Percentiles rank a stretch among this genome's conserved stretches.
Conservation (phyloP, 2,113 vertebrate species). For the Scomber scombrus region DNA sequence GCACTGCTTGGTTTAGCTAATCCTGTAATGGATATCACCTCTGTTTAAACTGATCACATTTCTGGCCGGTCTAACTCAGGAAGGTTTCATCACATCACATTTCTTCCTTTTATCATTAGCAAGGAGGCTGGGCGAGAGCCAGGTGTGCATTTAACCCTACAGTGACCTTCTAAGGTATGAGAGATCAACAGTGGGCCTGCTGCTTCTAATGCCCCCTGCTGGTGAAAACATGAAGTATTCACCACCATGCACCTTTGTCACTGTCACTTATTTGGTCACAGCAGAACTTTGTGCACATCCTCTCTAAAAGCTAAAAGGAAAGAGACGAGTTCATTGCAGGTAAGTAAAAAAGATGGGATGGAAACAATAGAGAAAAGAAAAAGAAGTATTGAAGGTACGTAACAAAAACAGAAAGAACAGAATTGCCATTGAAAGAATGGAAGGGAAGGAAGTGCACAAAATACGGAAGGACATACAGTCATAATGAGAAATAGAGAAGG, state of each 20-base stretch:
- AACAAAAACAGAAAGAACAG: neutral
- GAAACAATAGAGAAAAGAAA: neutral
- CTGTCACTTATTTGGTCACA: too few species aligned
- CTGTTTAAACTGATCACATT: conserved; percentile 32
- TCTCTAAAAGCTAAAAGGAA: too few species aligned
- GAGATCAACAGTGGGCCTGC: neutral
- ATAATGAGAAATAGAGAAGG: too few species aligned
- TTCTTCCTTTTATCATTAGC: neutral
- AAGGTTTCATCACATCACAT: neutral
- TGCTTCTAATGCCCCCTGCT: neutral
- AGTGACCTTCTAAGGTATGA: neutral
- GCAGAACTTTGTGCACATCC: too few species aligned
- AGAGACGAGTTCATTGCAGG: too few species aligned
- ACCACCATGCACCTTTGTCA: too few species aligned
- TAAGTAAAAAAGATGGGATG: neutral
- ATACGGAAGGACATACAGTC: too few species aligned
- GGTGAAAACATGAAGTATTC: neutral
- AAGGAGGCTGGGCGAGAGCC: neutral
- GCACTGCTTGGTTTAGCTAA: conserved; percentile 44
- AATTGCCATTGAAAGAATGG: too few species aligned
- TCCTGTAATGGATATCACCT: conserved; percentile 47
- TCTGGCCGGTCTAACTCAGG: neutral
- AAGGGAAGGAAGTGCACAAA: too few species aligned
- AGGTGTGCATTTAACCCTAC: conserved; percentile 12
- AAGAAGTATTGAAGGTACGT: too few species aligned